A percentile compares a stretch with the other conserved stretches of the same genome.
phyloP scores from a whole-genome alignment of 2,113 vertebrate species.

The Anseranas semipalmata region DNA sequence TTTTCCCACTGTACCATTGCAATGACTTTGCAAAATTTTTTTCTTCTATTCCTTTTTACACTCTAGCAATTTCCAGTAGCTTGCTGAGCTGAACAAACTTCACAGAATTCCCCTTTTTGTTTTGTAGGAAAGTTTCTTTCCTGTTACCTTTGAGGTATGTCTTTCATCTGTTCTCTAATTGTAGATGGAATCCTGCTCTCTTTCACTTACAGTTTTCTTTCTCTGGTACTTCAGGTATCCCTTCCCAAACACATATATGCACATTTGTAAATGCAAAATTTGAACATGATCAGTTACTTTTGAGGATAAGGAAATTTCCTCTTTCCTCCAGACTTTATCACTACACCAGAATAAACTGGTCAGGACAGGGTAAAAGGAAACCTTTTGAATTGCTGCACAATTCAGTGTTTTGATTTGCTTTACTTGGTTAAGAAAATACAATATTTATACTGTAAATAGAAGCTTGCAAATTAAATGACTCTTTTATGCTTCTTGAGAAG shows the following conservation, averaged over 20 bases:
- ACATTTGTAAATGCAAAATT: neutral
- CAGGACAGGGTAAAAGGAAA: neutral
- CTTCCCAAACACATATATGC: neutral
- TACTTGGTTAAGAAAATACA: neutral
- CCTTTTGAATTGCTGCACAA: neutral
- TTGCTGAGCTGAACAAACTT: neutral
- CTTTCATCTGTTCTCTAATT: neutral
- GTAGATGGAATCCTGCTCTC: neutral
- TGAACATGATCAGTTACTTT: neutral
- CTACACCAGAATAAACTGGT: neutral
- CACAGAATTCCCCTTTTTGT: neutral
- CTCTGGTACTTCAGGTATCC: neutral
- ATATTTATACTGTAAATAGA: neutral
- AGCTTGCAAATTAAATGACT: neutral
- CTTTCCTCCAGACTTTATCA: neutral
- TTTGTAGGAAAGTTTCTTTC: neutral
- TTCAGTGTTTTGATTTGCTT: neutral
- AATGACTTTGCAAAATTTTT: neutral
- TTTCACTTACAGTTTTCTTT: neutral
- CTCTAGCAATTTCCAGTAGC: neutral
- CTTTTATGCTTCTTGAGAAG: neutral
- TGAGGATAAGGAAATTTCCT: neutral
- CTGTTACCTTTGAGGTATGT: neutral
- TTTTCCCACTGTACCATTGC: neutral
- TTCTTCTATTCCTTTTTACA: neutral